A percentile compares a stretch with the other conserved stretches of the same genome.
Evolutionary conservation across 2,888 invertebrate species (phyloP).

Genomic region (Andrena dorsata): DNA sequence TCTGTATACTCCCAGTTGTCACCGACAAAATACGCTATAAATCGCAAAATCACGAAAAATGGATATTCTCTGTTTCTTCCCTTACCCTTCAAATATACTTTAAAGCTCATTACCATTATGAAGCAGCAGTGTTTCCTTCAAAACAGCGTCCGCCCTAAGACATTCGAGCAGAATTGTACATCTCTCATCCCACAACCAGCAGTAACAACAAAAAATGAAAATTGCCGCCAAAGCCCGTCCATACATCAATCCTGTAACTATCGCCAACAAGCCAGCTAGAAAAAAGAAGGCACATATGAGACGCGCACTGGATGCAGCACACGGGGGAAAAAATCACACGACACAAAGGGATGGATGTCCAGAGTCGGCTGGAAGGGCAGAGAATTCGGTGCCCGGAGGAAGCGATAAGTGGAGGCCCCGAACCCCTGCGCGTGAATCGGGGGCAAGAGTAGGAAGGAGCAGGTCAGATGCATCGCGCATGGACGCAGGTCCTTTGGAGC

Average conservation of each 20-base stretch:
- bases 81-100: no score
- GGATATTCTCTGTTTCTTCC: no score
- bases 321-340: slow-evolving; percentile 18
- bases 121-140: no score
- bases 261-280: not conserved
- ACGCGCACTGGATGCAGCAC: not conserved
- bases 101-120: no score
- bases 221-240: slow-evolving; percentile 17
- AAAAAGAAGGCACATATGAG: not conserved
- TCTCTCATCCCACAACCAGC: not conserved
- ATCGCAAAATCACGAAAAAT: no score
- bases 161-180: not conserved
- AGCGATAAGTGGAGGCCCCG: slow-evolving; percentile 69
- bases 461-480: slow-evolving; percentile 78
- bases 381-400: slow-evolving; percentile 36
- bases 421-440: slow-evolving; percentile 74
- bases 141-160: no score
- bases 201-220: not conserved
- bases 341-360: slow-evolving; percentile 53
- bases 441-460: slow-evolving; percentile 71
- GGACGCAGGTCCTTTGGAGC: slow-evolving; percentile 83
- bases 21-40: no score
- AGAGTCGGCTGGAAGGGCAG: slow-evolving; percentile 55
- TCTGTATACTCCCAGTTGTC: no score
- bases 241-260: slow-evolving; percentile 40